phyloP scores from a whole-genome alignment of 2,888 invertebrate genomes.

The Pharmacophagus antenor region DNA sequence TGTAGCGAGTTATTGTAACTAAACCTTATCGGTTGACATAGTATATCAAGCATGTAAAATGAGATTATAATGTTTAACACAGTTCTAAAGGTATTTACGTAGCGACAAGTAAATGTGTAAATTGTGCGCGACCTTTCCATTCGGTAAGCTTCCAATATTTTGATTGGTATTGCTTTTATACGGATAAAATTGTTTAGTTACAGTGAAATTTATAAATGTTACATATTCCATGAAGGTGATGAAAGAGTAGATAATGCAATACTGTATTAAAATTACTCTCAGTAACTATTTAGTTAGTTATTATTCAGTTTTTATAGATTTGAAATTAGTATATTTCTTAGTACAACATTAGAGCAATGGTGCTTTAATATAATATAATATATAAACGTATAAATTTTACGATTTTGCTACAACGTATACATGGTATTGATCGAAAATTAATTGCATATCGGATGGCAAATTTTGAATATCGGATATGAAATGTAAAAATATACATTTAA shows the following conservation, averaged over 20 bases:
- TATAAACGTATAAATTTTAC: too few species aligned
- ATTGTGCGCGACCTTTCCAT: constrained; percentile 15
- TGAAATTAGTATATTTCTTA: too few species aligned
- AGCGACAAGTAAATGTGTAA: constrained; percentile 16
- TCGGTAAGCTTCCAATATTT: background rate
- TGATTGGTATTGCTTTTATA: background rate
- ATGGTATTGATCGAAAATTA: background rate
- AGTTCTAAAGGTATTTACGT: constrained; percentile 12
- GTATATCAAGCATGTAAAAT: background rate
- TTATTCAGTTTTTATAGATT: too few species aligned
- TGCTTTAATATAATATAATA: too few species aligned
- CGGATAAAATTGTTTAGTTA: too few species aligned
- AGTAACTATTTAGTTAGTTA: too few species aligned
- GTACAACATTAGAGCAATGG: too few species aligned
- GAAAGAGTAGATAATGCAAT: too few species aligned
- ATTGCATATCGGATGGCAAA: background rate
- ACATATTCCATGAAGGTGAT: too few species aligned
- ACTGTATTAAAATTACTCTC: background rate
- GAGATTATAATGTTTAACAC: constrained; percentile 12
- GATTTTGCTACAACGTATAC: too few species aligned
- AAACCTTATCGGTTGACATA: constrained; percentile 5
- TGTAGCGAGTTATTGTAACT: background rate
- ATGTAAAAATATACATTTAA: background rate
- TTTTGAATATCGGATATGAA: background rate
- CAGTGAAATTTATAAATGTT: too few species aligned